Percentiles rank a stretch among this genome's conserved stretches.
Conservation (phyloP, 2,888 invertebrate genomes). For the Eupeodes luniger region DNA sequence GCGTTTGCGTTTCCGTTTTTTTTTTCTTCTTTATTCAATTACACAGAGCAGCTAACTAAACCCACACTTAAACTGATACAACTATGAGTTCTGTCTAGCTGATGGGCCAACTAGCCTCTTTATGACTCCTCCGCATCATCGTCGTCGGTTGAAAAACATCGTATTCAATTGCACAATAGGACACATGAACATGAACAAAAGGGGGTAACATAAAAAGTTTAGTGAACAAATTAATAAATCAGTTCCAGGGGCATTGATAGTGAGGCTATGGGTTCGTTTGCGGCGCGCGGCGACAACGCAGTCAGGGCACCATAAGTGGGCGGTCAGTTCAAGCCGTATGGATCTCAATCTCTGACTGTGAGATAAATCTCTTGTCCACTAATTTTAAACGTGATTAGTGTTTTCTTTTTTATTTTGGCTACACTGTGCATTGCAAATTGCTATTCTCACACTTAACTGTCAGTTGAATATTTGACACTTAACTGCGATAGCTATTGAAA, state of each 20-base stretch:
- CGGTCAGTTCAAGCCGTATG: slow-evolving; percentile 52
- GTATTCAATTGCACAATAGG: slow-evolving; percentile 68
- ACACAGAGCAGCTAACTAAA: slow-evolving; percentile 47
- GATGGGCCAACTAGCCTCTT: slow-evolving; percentile 29
- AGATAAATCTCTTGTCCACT: slow-evolving; percentile 45
- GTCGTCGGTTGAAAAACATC: slow-evolving; percentile 34
- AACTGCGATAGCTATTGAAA: slow-evolving; percentile 40
- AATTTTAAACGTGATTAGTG: slow-evolving; percentile 63
- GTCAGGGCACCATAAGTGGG: slow-evolving; percentile 39
- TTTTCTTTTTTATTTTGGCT: slow-evolving; percentile 36
- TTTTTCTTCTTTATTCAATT: slow-evolving; percentile 47
- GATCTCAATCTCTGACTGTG: slow-evolving; percentile 39
- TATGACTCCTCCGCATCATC: slow-evolving; percentile 59
- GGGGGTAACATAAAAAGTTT: slow-evolving; percentile 42
- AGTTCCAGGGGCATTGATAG: slow-evolving; percentile 39
- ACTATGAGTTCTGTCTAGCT: slow-evolving; percentile 6
- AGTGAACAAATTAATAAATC: slow-evolving; percentile 70
- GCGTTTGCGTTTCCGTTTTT: slow-evolving; percentile 61
- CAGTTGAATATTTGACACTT: slow-evolving; percentile 47
- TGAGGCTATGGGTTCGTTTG: not conserved
- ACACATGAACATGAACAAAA: slow-evolving; percentile 5
- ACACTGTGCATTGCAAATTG: slow-evolving; percentile 28
- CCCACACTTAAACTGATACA: slow-evolving; percentile 62
- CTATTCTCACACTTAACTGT: slow-evolving; percentile 53
- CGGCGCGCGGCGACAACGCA: not conserved